A percentile compares a stretch with the other conserved stretches of the same genome.
phyloP scores from a whole-genome alignment of 1,140 invertebrate genomes.

The Heterodera carotae region DNA sequence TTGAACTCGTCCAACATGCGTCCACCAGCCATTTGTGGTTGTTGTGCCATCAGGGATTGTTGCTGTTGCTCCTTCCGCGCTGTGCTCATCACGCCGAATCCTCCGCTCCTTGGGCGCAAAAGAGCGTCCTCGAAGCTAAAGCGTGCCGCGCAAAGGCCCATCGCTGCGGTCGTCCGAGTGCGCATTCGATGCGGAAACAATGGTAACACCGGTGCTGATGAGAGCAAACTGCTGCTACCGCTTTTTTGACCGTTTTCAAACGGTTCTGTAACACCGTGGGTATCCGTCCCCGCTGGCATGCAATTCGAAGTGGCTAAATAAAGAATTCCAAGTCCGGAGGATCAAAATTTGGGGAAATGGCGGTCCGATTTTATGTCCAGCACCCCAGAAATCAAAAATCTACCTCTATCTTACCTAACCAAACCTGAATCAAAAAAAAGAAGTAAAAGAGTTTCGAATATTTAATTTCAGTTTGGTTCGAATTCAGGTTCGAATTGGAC shows the following conservation, averaged over 20 bases:
- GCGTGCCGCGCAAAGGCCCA: constrained; percentile 38
- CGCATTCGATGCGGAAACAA: constrained; percentile 1
- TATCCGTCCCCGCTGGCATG: background rate
- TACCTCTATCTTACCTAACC: constrained; percentile 18
- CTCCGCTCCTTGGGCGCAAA: constrained; percentile 17
- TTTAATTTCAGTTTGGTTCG: no score
- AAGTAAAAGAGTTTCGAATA: no score
- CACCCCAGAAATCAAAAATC: background rate
- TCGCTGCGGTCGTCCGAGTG: background rate
- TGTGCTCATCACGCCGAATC: background rate
- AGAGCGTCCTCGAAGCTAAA: constrained; percentile 49
- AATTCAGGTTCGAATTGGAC: no score
- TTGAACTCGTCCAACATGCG: constrained; percentile 39
- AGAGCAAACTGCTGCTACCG: background rate
- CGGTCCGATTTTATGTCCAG: no score
- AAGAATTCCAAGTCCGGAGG: no score
- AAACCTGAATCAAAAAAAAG: no score
- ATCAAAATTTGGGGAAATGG: no score
- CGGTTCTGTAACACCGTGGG: background rate
- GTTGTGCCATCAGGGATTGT: background rate
- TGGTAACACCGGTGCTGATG: background rate
- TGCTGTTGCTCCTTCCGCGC: background rate
- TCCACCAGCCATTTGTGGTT: background rate
- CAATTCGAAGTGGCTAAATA: constrained; percentile 1
- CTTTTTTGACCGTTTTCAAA: constrained; percentile 21